Percentiles rank a stretch among this genome's conserved stretches.
phyloP scores from a whole-genome alignment of 2,113 vertebrate species.

The Leptobrachium leishanense region DNA sequence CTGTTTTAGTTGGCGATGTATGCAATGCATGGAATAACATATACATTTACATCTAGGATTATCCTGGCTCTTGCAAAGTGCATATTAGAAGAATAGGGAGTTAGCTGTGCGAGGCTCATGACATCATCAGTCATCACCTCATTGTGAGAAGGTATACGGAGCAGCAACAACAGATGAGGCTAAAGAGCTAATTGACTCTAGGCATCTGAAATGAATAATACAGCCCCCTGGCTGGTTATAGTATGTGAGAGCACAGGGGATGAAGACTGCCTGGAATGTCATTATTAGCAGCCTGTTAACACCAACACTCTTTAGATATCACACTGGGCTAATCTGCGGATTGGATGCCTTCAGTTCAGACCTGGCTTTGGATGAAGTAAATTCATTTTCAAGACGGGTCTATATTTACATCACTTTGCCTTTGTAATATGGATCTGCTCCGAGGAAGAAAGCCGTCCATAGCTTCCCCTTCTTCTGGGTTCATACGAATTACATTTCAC shows the following conservation, averaged over 20 bases:
- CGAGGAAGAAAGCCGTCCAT: no score
- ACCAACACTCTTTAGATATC: neutral
- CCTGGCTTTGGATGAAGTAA: neutral
- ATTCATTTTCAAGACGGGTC: no score
- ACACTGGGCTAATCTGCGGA: no score
- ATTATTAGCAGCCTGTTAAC: conserved; percentile 23
- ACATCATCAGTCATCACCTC: conserved; percentile 33
- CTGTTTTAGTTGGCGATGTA: neutral
- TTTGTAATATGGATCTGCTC: no score
- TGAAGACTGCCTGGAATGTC: neutral
- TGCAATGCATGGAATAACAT: neutral
- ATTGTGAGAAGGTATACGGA: conserved; percentile 21
- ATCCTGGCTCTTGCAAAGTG: conserved; percentile 5
- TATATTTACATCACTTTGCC: no score
- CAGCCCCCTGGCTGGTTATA: neutral
- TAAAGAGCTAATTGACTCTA: conserved; percentile 15
- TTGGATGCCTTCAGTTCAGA: neutral
- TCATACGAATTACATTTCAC: no score
- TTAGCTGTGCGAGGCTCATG: neutral
- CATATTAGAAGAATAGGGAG: conserved; percentile 4
- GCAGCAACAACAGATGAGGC: conserved; percentile 8
- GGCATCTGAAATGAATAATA: conserved; percentile 26
- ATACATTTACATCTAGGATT: conserved; percentile 1
- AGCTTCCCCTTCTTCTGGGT: no score
- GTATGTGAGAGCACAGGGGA: conserved; percentile 14